phyloP scores from a whole-genome alignment of 2,113 vertebrate species.

The Phaetusa simplex region DNA sequence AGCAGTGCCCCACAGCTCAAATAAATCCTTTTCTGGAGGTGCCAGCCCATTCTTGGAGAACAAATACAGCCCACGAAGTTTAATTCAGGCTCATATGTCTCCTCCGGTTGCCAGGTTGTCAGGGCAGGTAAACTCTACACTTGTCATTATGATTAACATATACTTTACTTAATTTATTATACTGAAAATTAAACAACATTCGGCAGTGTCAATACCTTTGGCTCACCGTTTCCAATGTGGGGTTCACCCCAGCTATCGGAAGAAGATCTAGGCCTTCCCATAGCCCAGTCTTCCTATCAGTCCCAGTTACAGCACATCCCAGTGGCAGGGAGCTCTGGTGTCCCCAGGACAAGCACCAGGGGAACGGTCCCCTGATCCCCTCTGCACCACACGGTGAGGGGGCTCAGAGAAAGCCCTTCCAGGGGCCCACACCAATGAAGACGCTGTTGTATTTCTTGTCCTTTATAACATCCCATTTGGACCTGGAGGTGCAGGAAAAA shows the following conservation, averaged over 20 bases:
- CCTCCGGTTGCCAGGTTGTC: background rate
- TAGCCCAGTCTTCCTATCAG: background rate
- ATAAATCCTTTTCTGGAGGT: background rate
- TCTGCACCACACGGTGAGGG: rapidly evolving
- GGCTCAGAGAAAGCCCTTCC: background rate
- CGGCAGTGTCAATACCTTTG: background rate
- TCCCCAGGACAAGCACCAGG: background rate
- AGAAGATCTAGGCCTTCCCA: background rate
- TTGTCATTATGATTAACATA: background rate
- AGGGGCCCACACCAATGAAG: background rate
- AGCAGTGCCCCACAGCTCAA: background rate
- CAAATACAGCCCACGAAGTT: background rate
- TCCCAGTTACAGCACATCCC: background rate
- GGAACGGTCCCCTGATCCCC: background rate
- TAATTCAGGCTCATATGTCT: background rate
- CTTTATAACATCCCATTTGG: background rate
- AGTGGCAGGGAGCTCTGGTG: rapidly evolving
- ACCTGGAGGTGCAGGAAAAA: background rate
- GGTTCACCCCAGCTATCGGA: background rate
- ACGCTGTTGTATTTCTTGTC: background rate
- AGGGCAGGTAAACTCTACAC: background rate
- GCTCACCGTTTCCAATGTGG: background rate
- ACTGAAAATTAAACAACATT: background rate
- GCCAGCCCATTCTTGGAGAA: background rate
- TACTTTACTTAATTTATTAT: background rate